Conservation (phyloP, 2,797 vertebrate species). For the Syndactyla subalaris region DNA sequence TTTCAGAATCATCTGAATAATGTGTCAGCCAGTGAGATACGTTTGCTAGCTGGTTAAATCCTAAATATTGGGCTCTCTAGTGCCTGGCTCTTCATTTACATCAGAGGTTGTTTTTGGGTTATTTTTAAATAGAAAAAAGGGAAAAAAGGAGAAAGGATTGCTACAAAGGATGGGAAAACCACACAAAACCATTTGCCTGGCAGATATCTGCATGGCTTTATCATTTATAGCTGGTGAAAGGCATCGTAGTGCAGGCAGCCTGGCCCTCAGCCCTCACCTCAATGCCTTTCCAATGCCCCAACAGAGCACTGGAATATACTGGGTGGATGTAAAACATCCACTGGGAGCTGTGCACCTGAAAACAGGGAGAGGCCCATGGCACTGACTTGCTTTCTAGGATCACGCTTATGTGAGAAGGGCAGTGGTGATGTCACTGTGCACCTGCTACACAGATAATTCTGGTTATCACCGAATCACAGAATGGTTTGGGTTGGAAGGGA, state of each 20-base stretch:
- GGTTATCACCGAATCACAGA: not conserved
- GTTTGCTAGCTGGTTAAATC: not conserved
- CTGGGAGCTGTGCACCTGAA: not conserved
- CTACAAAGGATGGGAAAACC: not conserved
- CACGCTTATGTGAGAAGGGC: not conserved
- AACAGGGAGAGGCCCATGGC: not conserved
- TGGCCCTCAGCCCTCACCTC: not conserved
- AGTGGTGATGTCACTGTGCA: not conserved
- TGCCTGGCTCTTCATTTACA: not conserved
- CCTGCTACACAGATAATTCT: not conserved
- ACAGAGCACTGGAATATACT: not conserved
- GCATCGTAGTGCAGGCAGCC: not conserved
- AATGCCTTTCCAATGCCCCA: not conserved
- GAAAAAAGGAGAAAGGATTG: not conserved
- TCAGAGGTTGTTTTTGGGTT: not conserved
- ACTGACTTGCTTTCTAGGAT: not conserved
- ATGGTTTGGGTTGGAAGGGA: not conserved
- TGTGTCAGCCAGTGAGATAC: not conserved
- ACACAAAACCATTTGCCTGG: not conserved
- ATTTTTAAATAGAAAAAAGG: not conserved
- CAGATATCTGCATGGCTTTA: not conserved
- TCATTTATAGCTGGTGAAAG: not conserved
- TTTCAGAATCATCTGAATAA: slow-evolving; percentile 43
- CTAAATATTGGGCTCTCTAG: not conserved
- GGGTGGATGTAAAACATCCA: not conserved